Evolutionary conservation across 2,888 invertebrate genomes (phyloP), one percentile per base, ranked within the genome.

Genomic region (Pachymerium ferrugineum): DNA sequence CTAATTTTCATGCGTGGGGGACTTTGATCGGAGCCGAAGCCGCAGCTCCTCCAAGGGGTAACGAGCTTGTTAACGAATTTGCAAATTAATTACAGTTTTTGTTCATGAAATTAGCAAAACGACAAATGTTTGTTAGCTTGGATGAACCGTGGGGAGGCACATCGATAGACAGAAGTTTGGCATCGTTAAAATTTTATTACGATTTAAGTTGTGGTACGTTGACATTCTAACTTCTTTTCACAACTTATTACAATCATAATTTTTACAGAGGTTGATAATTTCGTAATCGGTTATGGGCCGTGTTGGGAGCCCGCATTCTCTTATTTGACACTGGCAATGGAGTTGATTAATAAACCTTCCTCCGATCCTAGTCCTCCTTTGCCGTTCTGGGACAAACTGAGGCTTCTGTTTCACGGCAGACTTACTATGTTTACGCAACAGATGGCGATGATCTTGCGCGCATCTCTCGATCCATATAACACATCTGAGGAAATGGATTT

Each of bases 401-500:
- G 98, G 0, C 85, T 98, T 6, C 85, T 97, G 35, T 86, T 96
- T 79, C 99, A 99, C 82, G 99, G 99, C 0, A 87, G 96, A 0
- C 83, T 98, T 68, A 95, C 95, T 0, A 89, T 94, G 83, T 89
- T 91, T 78, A 91, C 94, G 19, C 89, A 90, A 79, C 92, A 92
- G 80, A 87, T 97, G 82, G 94, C 95, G 0, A 92, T 97, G 38
- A 85, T 97, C 38, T 85, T 99, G 75, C 97, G 97, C 82, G 97
- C 97, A 3, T 97, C 97, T 0, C 86, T 96, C 12, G 97, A 99
- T 85, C 99, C 99, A 0, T 99, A 98, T 83, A 99, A 99, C 82
- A 95, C 95, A 3, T 98, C 98, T 0, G 99, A 99, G 83, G 94
- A 98, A 84, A 97, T 99, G 94, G 98, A 99, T 83, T 87, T 97